Evolutionary conservation across 2,888 invertebrate species (phyloP).

Genomic region (Timandra comae): DNA sequence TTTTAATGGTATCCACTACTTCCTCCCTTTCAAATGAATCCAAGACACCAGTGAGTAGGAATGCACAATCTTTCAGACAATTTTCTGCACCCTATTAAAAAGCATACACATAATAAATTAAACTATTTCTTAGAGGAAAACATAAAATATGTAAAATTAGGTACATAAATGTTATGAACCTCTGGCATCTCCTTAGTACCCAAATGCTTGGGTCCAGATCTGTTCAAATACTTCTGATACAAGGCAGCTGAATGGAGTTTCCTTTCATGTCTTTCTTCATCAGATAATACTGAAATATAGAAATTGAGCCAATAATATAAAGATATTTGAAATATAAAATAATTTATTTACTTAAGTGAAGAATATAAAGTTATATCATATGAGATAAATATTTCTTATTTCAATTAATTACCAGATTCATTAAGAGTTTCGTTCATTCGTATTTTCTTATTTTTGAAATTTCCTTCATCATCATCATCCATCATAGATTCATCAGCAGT

Average conservation of each 20-base stretch:
- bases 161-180: constrained; percentile 54
- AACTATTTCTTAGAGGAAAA: too few species aligned
- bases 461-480: constrained; percentile 15
- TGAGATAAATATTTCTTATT: too few species aligned
- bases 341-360: too few species aligned
- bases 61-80: constrained; percentile 83
- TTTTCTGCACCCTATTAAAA: constrained; percentile 82
- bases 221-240: constrained; percentile 86
- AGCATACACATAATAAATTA: constrained; percentile 18
- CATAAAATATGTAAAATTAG: too few species aligned
- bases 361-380: too few species aligned
- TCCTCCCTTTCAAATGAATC: constrained; percentile 93
- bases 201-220: constrained; percentile 87
- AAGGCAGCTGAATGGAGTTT: constrained; percentile 79
- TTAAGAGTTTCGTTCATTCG: constrained; percentile 50
- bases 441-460: constrained; percentile 23
- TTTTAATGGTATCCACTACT: constrained; percentile 82
- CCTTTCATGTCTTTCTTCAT: constrained; percentile 82
- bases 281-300: constrained; percentile 65
- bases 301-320: neutral
- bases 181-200: constrained; percentile 90
- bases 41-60: constrained; percentile 89
- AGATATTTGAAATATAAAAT: neutral
- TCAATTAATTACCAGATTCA: constrained; percentile 50
- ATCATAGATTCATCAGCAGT: constrained; percentile 18